Conservation (phyloP, 2,113 vertebrate genomes). For the Pseudorhombus dupliciocellatus region DNA sequence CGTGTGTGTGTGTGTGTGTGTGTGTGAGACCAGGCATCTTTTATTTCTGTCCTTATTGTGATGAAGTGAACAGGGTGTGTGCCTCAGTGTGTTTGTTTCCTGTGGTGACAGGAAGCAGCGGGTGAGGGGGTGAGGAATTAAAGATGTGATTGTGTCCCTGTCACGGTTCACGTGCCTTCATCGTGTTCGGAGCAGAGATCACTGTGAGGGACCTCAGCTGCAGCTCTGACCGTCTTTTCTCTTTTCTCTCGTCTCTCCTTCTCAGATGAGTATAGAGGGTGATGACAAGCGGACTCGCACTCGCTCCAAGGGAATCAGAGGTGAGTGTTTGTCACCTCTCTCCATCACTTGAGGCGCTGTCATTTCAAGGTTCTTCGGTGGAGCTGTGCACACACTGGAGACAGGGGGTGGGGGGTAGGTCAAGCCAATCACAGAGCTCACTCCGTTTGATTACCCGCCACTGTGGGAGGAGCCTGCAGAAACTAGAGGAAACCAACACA, state of each 20-base stretch:
- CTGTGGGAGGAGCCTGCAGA: not conserved
- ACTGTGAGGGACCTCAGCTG: not conserved
- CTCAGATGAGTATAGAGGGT: conserved; percentile 94
- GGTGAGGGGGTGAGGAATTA: conserved; percentile 9
- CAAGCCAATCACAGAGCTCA: not conserved
- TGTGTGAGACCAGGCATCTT: not conserved
- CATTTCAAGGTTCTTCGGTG: not conserved
- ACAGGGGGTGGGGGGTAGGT: too few relatives aligned
- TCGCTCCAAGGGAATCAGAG: conserved; percentile 92
- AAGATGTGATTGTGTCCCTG: conserved; percentile 28
- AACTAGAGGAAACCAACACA: not conserved
- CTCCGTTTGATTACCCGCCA: not conserved
- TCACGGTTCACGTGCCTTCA: conserved; percentile 1
- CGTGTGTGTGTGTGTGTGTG: not conserved
- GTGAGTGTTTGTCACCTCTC: conserved; percentile 77
- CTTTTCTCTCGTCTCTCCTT: conserved; percentile 31
- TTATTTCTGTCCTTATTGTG: conserved; percentile 6
- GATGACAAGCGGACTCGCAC: conserved; percentile 93
- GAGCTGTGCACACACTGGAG: not conserved
- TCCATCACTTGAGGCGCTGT: conserved; percentile 15
- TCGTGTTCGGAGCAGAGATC: conserved; percentile 6
- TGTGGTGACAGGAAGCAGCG: not conserved
- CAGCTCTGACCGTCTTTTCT: not conserved
- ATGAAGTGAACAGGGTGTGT: not conserved
- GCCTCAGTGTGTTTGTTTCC: not conserved